These are phyloP conservation scores for Plusia festucae DNA, from an alignment of 2,888 invertebrate species.

Conservation along the genomic window DNA sequence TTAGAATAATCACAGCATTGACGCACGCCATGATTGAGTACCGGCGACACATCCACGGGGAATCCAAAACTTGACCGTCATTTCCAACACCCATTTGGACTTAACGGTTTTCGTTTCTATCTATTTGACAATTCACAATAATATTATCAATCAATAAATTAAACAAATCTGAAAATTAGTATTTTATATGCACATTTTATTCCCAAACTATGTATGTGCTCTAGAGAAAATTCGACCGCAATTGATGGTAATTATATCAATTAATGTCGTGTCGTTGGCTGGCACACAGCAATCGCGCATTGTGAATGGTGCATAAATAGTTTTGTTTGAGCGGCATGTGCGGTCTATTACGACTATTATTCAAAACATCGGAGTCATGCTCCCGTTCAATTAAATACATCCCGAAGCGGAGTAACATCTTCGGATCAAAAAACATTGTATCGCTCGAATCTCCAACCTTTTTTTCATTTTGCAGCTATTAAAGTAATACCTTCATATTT, in stretches of 20 bases:
- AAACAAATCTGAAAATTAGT: too few species aligned
- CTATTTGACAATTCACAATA: too few species aligned
- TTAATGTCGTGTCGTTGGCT: slow-evolving; percentile 38
- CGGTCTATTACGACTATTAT: slow-evolving; percentile 80
- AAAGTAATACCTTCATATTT: slow-evolving; percentile 79
- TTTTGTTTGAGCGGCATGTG: slow-evolving; percentile 74
- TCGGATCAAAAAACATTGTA: slow-evolving; percentile 75
- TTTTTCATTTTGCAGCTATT: slow-evolving; percentile 83
- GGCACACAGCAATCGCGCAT: slow-evolving; percentile 37
- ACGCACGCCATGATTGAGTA: slow-evolving; percentile 58
- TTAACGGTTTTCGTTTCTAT: background rate
- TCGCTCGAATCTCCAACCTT: slow-evolving; percentile 72
- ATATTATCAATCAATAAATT: too few species aligned
- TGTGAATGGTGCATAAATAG: slow-evolving; percentile 60
- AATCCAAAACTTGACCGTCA: slow-evolving; percentile 29
- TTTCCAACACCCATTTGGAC: slow-evolving; percentile 2
- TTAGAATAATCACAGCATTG: slow-evolving; percentile 67
- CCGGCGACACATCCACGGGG: slow-evolving; percentile 51
- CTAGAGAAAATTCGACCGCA: background rate
- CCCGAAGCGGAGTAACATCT: slow-evolving; percentile 77
- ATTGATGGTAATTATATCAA: slow-evolving; percentile 41
- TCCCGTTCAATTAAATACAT: slow-evolving; percentile 82
- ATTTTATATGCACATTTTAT: too few species aligned
- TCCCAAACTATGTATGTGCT: background rate
- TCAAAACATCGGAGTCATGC: slow-evolving; percentile 83